Conservation (phyloP, 1,140 invertebrate species). For the Medauroidea extradentata region DNA sequence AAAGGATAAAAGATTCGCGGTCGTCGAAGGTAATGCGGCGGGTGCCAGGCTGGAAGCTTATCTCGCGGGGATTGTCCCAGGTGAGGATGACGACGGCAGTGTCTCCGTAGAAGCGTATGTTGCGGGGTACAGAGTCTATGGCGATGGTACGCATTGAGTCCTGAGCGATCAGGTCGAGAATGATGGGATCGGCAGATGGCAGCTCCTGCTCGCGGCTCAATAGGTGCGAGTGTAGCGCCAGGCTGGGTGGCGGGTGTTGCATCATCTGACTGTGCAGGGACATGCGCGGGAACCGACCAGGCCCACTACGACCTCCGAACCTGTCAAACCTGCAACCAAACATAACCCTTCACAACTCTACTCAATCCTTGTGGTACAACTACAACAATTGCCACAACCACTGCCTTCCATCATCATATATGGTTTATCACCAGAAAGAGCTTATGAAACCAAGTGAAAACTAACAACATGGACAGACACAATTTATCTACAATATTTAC, state of each 20-base stretch:
- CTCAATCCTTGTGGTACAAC: too few species aligned
- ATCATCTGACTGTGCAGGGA: background rate
- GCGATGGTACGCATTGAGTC: slow-evolving; percentile 73
- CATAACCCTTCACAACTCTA: too few species aligned
- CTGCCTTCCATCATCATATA: too few species aligned
- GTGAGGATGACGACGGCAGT: slow-evolving; percentile 79
- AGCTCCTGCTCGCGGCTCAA: slow-evolving; percentile 34
- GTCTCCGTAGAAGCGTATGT: slow-evolving; percentile 81
- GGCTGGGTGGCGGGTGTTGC: background rate
- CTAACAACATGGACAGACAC: too few species aligned
- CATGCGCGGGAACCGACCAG: background rate
- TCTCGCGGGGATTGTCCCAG: slow-evolving; percentile 78
- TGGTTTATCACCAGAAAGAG: too few species aligned
- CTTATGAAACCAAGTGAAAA: too few species aligned
- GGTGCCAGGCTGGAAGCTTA: slow-evolving; percentile 72
- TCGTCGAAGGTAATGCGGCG: slow-evolving; percentile 64
- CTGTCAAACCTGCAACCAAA: background rate
- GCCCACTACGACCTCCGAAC: background rate
- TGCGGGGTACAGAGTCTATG: slow-evolving; percentile 75
- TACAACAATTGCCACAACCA: too few species aligned
- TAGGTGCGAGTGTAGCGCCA: background rate
- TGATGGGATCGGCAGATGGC: slow-evolving; percentile 51
- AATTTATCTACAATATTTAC: too few species aligned
- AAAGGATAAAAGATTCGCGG: slow-evolving; percentile 58
- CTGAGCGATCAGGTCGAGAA: slow-evolving; percentile 56